Base-by-base conservation (phyloP, 2,888 invertebrate species). In the Diarsia dahlii region DNA sequence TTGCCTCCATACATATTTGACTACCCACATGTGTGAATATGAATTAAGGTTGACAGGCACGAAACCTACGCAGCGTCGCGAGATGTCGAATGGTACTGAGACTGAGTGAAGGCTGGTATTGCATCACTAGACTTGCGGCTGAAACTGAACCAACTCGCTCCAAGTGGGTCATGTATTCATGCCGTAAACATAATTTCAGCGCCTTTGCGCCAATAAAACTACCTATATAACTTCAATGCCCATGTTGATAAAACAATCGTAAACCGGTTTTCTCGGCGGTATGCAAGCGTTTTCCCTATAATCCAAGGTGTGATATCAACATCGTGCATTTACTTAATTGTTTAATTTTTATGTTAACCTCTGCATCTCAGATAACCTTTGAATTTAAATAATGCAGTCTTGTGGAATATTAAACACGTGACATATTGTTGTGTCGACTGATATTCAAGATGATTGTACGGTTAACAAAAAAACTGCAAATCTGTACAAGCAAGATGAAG, bases 111-210 rank as follows among this genome's bases (percentile, higher is more conserved):
- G 91, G 89, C 87, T 89, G 82, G 78, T 74, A 89, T 95, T 95
- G 90, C 95, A 94, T 94, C 95, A 95, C 88, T 87, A 84, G 84
- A 84, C 80, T 87, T 87, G 90, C 85, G 87, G 86, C 93, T 94
- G 93, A 93, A 95, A 93, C 91, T 89, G 84, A 88, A 91, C 89
- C 90, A 89, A 90, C 92, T 89, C 89, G 92, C 90, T 94, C 92
- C 93, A 96, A 95, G 89, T 95, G 89, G 95, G 95, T 95, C 95
- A 95, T 93, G 93, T 92, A 92, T 92, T 92, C 90, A 90, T 90
- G 90, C 90, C 89, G 90, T 93, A 91, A 93, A 93, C 93, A 93
- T 91, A 90, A 93, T 90, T 94, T 94, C 93, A 94, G 91, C 82
- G 84, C 86, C 84, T 87, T 90, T 83, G 87, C 89, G 87, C 86